Base-by-base conservation (phyloP, 1,140 invertebrate species). In the Anagrus nilaparvatae region DNA sequence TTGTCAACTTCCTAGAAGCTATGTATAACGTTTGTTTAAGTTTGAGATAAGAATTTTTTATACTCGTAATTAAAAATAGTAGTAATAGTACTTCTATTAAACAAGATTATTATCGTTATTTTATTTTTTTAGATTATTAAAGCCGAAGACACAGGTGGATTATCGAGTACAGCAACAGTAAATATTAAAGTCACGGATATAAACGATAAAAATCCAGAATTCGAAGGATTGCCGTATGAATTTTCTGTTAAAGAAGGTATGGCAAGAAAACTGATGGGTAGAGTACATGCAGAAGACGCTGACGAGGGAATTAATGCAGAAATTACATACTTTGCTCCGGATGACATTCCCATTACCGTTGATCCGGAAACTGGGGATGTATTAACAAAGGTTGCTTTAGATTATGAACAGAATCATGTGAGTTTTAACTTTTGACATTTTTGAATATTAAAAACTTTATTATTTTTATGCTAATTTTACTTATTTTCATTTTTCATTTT, bases 141-240 rank as follows among this genome's bases (percentile, higher is more conserved):
- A 69, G 88, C 87, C 0, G 85, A 88, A 60, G 88, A 94, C 60
- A 77, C 79, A 13, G 87, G 84, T 10, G 86, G 84, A 25, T 61
- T 92, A 19, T 81, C 79, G 1, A 85, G 78, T 46, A 87, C 82
- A 2, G 81, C 84, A 0, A 87, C 81, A 2, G 81, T 92, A 0
- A 88, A 89, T 53, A 86, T 94, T 14, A 83, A 81, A 56, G 83
- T 94, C 0, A 87, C 84, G 1, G 89, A 92, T 55, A 87, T 90
- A 25, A 92, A 93, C 54, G 88, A 93, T 52, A 87, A 90, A 47
- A 90, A 84, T 65, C 84, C 82, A 0, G 81, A 83, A 49, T 92
- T 92, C 56, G 73, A 82, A 5, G 77, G 77, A 19, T 50, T 78
- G 28, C 84, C 84, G 0, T 92, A 92, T 52, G 70, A 77, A 16